Base-by-base conservation (phyloP, 2,797 vertebrate species). In the Pangasius djambal region DNA sequence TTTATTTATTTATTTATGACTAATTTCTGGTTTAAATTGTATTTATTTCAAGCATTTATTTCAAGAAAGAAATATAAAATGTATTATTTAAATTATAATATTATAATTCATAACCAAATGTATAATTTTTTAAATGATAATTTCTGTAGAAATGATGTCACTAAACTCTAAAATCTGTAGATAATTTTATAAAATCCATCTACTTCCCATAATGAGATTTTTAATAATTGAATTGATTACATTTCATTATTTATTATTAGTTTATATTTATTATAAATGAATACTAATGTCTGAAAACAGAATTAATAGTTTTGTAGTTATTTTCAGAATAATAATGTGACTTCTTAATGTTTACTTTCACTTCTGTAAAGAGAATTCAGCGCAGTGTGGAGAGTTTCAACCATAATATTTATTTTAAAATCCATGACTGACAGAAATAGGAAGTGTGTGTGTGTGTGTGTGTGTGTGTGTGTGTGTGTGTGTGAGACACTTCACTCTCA, bases 401-500 rank as follows among this genome's bases (percentile, higher is more conserved):
- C 28, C 44, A 6, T 4, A 15, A 48, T 12, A 75, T 48, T 28
- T 25, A 44, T n/a, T 52, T 78, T 13, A 78, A 25, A 40, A 37
- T 52, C 25, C 8, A 37, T 57, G 52, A 57, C n/a, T 20, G 78
- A 81, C 78, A 81, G 18, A 59, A 82, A 82, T 55, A 82, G 79
- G 79, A 72, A 61, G 25, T 63, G 34, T 61, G 50, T 59, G n/a
- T 37, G 48, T 37, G n/a, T 25, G 69, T 55, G 69, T 37, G 85
- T 37, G 61, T 40, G 37, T 40, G 72, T 16, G 31, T 48, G 40
- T 44, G 72, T 48, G 72, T 75, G 40, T 75, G 31, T 34, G 69
- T 37, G 69, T 8, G 31, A 8, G 34, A 34, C 16, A 34, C 18
- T 9, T 84, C 78, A 16, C 6, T 74, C 74, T 82, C 90, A 97